Evolutionary conservation across 2,797 vertebrate genomes (phyloP).

Genomic region (Fistularia tabacaria): DNA sequence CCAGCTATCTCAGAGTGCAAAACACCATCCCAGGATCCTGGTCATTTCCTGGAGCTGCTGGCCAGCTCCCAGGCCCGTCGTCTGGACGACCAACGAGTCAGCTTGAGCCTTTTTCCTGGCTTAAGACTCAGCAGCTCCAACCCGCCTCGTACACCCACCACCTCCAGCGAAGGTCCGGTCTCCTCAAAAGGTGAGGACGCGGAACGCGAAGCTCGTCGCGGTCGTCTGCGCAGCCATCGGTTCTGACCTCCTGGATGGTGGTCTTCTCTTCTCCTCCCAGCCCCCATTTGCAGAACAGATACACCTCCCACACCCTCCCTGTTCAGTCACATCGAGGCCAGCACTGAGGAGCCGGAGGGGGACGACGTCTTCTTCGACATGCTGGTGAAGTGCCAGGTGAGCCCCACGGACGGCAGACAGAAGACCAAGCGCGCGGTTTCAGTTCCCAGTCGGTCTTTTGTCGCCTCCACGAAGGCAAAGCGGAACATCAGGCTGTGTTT

Average conservation of each 20-base stretch:
- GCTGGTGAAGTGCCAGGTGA: constrained; percentile 91
- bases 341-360: constrained; percentile 69
- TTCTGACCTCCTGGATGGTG: neutral
- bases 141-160: constrained; percentile 65
- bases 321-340: constrained; percentile 75
- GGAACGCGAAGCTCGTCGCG: neutral
- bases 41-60: constrained; percentile 91
- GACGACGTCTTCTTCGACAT: constrained; percentile 95
- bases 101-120: constrained; percentile 82
- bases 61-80: constrained; percentile 90
- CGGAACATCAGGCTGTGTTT: neutral
- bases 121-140: constrained; percentile 76
- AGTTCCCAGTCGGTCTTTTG: too few relatives aligned
- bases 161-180: constrained; percentile 64
- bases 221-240: neutral
- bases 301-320: constrained; percentile 67
- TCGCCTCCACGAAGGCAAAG: too few relatives aligned
- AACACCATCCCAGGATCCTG: constrained; percentile 79
- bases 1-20: constrained; percentile 73
- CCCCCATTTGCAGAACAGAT: constrained; percentile 41
- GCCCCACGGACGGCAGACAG: constrained; percentile 8
- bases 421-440: too few relatives aligned
- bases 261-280: constrained; percentile 25
- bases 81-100: constrained; percentile 90
- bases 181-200: constrained; percentile 42